Conservation (phyloP, 2,113 vertebrate species). For the Misgurnus mizolepis region DNA sequence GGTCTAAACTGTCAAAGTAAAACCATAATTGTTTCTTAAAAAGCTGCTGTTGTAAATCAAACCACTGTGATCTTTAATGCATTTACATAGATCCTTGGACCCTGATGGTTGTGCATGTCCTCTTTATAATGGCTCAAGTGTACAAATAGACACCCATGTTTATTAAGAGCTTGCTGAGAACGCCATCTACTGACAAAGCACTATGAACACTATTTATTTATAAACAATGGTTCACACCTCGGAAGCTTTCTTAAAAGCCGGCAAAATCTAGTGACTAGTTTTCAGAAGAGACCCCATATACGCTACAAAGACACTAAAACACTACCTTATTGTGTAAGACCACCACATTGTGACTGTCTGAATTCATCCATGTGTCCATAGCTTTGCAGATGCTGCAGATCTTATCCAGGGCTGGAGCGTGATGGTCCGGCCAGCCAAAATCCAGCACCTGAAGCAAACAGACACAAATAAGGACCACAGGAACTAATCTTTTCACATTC, state of each 20-base stretch:
- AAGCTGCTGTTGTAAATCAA: not conserved
- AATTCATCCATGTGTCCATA: conserved; percentile 96
- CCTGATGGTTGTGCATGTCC: too few species aligned
- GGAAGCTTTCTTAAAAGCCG: too few species aligned
- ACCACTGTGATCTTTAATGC: not conserved
- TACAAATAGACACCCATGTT: not conserved
- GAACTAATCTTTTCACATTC: not conserved
- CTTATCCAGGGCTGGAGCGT: conserved; percentile 94
- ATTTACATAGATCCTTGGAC: not conserved
- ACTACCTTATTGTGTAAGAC: conserved; percentile 96
- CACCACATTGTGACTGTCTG: conserved; percentile 87
- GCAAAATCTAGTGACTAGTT: not conserved
- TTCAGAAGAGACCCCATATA: too few species aligned
- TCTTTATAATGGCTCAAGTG: too few species aligned
- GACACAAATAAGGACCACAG: not conserved
- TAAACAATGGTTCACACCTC: not conserved
- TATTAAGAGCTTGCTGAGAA: conserved; percentile 54
- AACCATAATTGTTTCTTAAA: conserved; percentile 23
- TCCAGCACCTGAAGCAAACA: conserved; percentile 83
- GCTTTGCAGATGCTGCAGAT: conserved; percentile 99
- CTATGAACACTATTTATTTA: not conserved
- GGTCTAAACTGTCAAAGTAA: not conserved
- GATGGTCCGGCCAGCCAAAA: conserved; percentile 96
- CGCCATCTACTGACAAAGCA: conserved; percentile 56
- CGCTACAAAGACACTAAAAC: too few species aligned